phyloP scores from a whole-genome alignment of 1,140 invertebrate species.

The Pogonomyrmex californicus region DNA sequence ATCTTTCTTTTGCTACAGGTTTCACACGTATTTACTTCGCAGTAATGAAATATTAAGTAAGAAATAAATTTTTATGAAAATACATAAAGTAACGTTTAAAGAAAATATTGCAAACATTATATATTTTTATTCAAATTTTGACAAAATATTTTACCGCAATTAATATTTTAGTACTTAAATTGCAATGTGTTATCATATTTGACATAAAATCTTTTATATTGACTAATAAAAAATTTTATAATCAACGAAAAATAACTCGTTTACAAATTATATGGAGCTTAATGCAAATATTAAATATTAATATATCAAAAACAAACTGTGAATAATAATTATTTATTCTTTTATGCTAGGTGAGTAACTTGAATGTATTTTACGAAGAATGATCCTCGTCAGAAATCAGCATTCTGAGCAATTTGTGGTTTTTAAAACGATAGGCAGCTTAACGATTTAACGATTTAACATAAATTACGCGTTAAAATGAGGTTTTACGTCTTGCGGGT shows the following conservation, averaged over 20 bases:
- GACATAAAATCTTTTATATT: background rate
- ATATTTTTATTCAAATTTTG: background rate
- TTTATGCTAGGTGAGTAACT: conserved; percentile 58
- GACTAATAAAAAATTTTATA: background rate
- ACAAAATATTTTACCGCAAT: background rate
- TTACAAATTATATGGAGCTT: background rate
- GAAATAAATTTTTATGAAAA: background rate
- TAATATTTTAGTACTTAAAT: background rate
- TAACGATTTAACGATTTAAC: conserved; percentile 37
- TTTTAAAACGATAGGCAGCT: conserved; percentile 1
- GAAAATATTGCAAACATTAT: conserved; percentile 4
- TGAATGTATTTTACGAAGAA: background rate
- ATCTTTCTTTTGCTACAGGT: background rate
- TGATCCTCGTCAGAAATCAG: background rate
- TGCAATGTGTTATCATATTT: background rate
- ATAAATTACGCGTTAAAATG: conserved; percentile 41
- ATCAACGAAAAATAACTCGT: background rate
- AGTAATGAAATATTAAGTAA: background rate
- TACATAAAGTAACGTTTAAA: background rate
- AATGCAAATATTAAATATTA: background rate
- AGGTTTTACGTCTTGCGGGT: background rate
- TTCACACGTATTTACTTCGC: background rate
- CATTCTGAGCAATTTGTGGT: conserved; percentile 43
- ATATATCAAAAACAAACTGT: background rate
- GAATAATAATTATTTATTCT: conserved; percentile 23